Base-by-base conservation (phyloP, 2,888 invertebrate genomes). In the Brassicogethes aeneus region DNA sequence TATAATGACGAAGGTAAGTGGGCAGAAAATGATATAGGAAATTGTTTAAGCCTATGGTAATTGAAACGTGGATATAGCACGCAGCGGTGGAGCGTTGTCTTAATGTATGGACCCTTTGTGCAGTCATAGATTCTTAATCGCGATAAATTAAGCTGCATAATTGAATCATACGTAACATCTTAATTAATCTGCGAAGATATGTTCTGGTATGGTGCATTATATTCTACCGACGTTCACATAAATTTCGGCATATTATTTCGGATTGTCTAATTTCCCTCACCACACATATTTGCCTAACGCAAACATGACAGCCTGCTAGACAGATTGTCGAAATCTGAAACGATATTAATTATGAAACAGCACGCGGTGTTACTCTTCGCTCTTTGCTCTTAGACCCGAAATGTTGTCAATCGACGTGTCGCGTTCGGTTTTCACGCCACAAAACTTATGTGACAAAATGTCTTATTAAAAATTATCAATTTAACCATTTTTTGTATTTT, bases 321-420 rank as follows among this genome's bases (percentile, higher is more conserved):
- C 32, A 13, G 3, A 5, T 12, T 12, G 14, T 13, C 10, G 32
- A 32, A 32, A 12, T 32, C 32, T 14, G 23, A 10, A 37, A 23
- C 23, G 17, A n/a, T 37, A 37, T 37, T 37, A 37, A 37, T 37
- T 37, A 37, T 37, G 37, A 16, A 37, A 13, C n/a, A 37, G 37
- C 37, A 37, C 23, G 37, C 16, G 23, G 37, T 23, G 37, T 16
- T 35, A 14, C 36, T 35, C 15, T 35, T n/a, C n/a, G n/a, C n/a
- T n/a, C n/a, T n/a, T n/a, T n/a, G n/a, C n/a, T n/a, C n/a, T n/a
- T n/a, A n/a, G n/a, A n/a, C n/a, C n/a, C n/a, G n/a, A n/a, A n/a
- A n/a, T n/a, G n/a, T n/a, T n/a, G n/a, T n/a, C n/a, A n/a, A n/a
- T n/a, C n/a, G n/a, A n/a, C n/a, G n/a, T n/a, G n/a, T n/a, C n/a